phyloP scores from a whole-genome alignment of 1,140 invertebrate species.

The Pygmarrhopalites habei region DNA sequence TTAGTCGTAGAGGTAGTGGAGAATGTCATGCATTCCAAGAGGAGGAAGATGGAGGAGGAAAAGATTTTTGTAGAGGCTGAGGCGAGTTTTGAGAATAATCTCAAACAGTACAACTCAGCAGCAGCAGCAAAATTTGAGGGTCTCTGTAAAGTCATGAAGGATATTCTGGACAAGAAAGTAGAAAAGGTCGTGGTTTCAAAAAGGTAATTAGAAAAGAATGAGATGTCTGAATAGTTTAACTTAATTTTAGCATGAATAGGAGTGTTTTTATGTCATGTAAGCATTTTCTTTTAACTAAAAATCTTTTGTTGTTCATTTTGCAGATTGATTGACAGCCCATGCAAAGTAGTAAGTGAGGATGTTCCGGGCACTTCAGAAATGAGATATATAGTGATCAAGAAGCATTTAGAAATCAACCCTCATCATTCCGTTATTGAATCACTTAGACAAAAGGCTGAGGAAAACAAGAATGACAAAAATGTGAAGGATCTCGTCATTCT shows the following conservation, averaged over 20 bases:
- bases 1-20: constrained; percentile 97
- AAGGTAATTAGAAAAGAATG: constrained; percentile 44
- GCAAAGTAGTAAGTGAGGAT: constrained; percentile 96
- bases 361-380: constrained; percentile 92
- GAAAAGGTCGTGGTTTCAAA: constrained; percentile 95
- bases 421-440: constrained; percentile 92
- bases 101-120: no score
- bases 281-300: no score
- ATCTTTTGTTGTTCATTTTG: constrained; percentile 10
- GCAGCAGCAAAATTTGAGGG: constrained; percentile 88
- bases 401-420: constrained; percentile 96
- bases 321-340: constrained; percentile 87
- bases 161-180: constrained; percentile 94
- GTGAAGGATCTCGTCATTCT: constrained; percentile 90
- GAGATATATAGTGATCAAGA: constrained; percentile 97
- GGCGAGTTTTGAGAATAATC: no score
- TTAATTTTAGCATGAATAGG: no score
- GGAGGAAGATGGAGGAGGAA: constrained; percentile 90
- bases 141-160: constrained; percentile 96
- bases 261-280: no score
- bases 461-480: constrained; percentile 94
- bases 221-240: no score
- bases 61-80: constrained; percentile 95
- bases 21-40: constrained; percentile 94
- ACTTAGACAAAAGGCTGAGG: constrained; percentile 80